Evolutionary conservation across 2,888 invertebrate species (phyloP).

Genomic region (Ectemnius cavifrons): DNA sequence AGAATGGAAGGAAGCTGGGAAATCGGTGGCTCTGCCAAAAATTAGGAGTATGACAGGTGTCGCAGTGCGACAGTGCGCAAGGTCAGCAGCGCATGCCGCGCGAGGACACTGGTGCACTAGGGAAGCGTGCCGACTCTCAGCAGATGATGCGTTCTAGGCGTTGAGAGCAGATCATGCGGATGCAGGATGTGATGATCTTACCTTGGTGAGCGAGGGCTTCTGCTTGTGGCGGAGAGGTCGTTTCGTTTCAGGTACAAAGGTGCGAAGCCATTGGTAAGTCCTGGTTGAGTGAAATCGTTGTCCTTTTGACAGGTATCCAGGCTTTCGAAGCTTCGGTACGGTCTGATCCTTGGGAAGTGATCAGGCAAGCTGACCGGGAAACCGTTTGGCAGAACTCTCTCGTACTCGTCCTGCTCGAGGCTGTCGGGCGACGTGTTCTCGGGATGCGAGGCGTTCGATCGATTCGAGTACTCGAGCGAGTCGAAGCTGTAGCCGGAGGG

Average conservation of each 20-base stretch:
- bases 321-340: conserved; percentile 80
- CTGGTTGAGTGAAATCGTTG: conserved; percentile 45
- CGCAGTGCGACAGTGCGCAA: conserved; percentile 9
- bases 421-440: conserved; percentile 80
- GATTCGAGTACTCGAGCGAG: conserved; percentile 78
- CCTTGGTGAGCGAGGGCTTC: conserved; percentile 45
- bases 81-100: neutral
- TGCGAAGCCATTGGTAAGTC: conserved; percentile 66
- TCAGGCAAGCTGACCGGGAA: conserved; percentile 39
- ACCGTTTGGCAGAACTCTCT: conserved; percentile 71
- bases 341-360: conserved; percentile 73
- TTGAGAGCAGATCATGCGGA: neutral
- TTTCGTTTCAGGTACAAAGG: conserved; percentile 69
- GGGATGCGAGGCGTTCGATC: conserved; percentile 65
- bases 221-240: conserved; percentile 63
- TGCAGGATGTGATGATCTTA: conserved; percentile 35
- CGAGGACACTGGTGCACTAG: neutral
- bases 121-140: neutral
- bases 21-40: conserved; percentile 2
- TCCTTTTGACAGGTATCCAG: conserved; percentile 74
- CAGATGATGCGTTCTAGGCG: no score
- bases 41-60: conserved; percentile 13
- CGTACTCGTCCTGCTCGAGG: conserved; percentile 77
- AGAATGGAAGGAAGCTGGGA: no score
- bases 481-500: conserved; percentile 79